A percentile compares a stretch with the other conserved stretches of the same genome.
phyloP scores from a whole-genome alignment of 2,888 invertebrate genomes.

The Harpalus rubripes region DNA sequence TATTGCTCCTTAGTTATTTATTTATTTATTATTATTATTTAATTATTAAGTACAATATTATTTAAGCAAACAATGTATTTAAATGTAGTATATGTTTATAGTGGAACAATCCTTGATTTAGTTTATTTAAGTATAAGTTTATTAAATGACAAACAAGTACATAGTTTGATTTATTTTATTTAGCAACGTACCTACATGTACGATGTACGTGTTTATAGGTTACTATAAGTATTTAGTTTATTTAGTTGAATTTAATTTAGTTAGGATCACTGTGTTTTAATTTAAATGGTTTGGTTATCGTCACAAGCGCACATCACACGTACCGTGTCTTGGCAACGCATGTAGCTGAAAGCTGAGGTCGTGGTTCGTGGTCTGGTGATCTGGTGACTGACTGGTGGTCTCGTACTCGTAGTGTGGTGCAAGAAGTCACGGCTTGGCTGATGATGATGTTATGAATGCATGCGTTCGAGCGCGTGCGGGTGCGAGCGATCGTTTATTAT shows the following conservation, averaged over 20 bases:
- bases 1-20: conserved; percentile 63
- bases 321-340: conserved; percentile 61
- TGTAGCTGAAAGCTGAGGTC: conserved; percentile 48
- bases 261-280: conserved; percentile 3
- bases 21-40: conserved; percentile 47
- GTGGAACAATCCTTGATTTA: conserved; percentile 47
- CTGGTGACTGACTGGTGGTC: not conserved
- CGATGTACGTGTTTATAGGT: conserved; percentile 32
- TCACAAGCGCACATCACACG: conserved; percentile 57
- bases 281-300: conserved; percentile 43
- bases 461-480: conserved; percentile 63
- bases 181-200: conserved; percentile 53
- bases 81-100: conserved; percentile 22
- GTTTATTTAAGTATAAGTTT: conserved; percentile 25
- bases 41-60: conserved; percentile 29
- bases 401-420: conserved; percentile 69
- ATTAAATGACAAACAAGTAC: conserved; percentile 45
- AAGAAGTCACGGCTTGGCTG: conserved; percentile 59
- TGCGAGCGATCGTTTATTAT: conserved; percentile 56
- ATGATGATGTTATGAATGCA: conserved; percentile 8
- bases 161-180: conserved; percentile 27
- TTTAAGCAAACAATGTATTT: conserved; percentile 51
- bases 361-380: conserved; percentile 1
- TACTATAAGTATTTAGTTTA: conserved; percentile 8
- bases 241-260: conserved; percentile 47